phyloP scores from a whole-genome alignment of 1,140 invertebrate genomes.

The Chrysomallon squamiferum region DNA sequence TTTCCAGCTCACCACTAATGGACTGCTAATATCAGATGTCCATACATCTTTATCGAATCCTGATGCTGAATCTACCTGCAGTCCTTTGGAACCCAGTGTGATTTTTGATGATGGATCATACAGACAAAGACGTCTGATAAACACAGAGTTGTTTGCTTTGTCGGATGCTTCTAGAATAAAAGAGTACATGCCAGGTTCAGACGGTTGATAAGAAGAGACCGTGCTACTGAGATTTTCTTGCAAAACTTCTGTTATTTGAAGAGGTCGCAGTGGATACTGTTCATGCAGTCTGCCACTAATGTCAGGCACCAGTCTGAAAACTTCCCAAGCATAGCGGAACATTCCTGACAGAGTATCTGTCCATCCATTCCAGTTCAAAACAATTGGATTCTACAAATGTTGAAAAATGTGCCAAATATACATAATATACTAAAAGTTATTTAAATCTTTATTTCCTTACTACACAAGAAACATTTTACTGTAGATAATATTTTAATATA shows the following conservation, averaged over 20 bases:
- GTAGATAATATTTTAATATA: no score
- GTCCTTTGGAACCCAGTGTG: conserved; percentile 3
- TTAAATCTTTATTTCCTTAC: no score
- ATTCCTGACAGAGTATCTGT: conserved; percentile 20
- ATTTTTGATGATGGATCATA: conserved; percentile 29
- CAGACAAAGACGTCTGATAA: conserved; percentile 22
- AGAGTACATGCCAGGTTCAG: conserved; percentile 26
- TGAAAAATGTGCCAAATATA: no score
- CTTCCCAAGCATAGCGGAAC: conserved; percentile 24
- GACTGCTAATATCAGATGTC: conserved; percentile 2
- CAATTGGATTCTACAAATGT: conserved; percentile 18
- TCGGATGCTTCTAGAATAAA: conserved; percentile 28
- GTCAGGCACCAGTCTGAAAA: conserved; percentile 18
- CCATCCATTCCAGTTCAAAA: conserved; percentile 27
- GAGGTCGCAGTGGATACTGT: conserved; percentile 2
- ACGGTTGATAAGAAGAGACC: conserved; percentile 11
- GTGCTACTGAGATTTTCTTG: not conserved
- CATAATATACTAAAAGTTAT: no score
- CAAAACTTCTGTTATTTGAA: conserved; percentile 2
- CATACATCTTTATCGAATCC: conserved; percentile 9
- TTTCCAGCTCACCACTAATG: conserved; percentile 19
- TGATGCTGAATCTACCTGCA: conserved; percentile 6
- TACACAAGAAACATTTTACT: no score
- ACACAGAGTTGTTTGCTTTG: conserved; percentile 33
- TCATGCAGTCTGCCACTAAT: not conserved